Evolutionary conservation across 2,888 invertebrate genomes (phyloP).

Genomic region (Eledona agricola): DNA sequence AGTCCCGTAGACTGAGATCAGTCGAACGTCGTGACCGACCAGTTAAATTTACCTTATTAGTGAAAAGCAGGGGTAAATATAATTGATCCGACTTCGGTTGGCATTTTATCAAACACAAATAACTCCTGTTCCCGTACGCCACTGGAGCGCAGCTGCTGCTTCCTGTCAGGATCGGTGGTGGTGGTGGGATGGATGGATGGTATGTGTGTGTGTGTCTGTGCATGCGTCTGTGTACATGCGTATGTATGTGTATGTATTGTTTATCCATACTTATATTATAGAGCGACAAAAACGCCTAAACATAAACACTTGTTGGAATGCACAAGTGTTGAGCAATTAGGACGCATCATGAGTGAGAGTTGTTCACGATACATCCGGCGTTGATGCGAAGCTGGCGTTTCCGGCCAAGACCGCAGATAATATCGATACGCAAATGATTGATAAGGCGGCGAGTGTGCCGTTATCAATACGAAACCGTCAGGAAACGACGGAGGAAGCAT

Average conservation of each 20-base stretch:
- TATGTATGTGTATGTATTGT: no score
- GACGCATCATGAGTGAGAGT: constrained; percentile 24
- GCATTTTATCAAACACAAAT: no score
- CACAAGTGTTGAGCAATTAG: constrained; percentile 36
- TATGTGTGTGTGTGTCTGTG: constrained; percentile 8
- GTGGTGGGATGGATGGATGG: constrained; percentile 8
- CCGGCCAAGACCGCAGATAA: constrained; percentile 35
- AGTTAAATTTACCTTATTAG: no score
- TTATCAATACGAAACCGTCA: constrained; percentile 37
- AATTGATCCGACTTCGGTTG: no score
- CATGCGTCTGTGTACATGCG: no score
- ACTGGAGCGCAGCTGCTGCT: constrained; percentile 14
- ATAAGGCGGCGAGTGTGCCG: constrained; percentile 45
- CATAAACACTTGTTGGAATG: constrained; percentile 49
- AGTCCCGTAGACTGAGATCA: no score
- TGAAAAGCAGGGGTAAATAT: no score
- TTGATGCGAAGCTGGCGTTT: constrained; percentile 11
- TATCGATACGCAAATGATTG: constrained; percentile 40
- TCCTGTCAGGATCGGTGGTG: constrained; percentile 16
- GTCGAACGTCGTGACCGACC: no score
- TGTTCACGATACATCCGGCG: no score
- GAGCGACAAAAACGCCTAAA: constrained; percentile 27
- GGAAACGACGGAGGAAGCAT: constrained; percentile 44
- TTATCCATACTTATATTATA: no score
- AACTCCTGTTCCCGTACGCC: constrained; percentile 1